Percentiles rank a stretch among this genome's conserved stretches.
Evolutionary conservation across 2,888 invertebrate genomes (phyloP).

Genomic region (Rotaria sp.): DNA sequence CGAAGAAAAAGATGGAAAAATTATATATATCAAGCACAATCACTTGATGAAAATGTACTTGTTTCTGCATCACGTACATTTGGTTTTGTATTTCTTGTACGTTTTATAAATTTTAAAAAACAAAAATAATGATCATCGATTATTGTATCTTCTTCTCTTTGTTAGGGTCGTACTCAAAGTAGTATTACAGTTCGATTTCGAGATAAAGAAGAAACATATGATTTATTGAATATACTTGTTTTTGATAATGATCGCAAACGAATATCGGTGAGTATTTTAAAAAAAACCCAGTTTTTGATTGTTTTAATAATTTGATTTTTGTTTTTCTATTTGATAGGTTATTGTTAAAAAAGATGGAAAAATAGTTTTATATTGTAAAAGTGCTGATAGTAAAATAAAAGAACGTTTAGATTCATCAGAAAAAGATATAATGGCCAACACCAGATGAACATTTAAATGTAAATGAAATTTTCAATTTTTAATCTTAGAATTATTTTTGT

Average conservation of each 20-base stretch:
- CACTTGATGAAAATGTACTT: conserved; percentile 92
- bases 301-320: too few relatives aligned
- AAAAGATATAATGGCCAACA: neutral
- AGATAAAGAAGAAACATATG: conserved; percentile 64
- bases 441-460: conserved; percentile 39
- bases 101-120: conserved; percentile 62
- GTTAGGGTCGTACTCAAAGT: conserved; percentile 56
- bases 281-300: too few relatives aligned
- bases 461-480: neutral
- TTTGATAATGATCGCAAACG: conserved; percentile 97
- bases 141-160: neutral
- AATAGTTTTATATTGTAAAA: conserved; percentile 35
- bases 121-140: too few relatives aligned
- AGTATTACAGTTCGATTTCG: conserved; percentile 63
- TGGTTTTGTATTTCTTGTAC: conserved; percentile 75
- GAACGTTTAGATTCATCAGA: conserved; percentile 65
- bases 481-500: conserved; percentile 24
- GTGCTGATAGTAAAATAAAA: conserved; percentile 93
- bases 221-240: conserved; percentile 91
- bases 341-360: conserved; percentile 46
- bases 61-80: conserved; percentile 96
- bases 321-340: neutral
- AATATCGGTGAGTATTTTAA: conserved; percentile 68
- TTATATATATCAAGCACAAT: conserved; percentile 74
- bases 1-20: conserved; percentile 70